Evolutionary conservation across 2,888 invertebrate genomes (phyloP).

Genomic region (Trypoxylon attenuatum): DNA sequence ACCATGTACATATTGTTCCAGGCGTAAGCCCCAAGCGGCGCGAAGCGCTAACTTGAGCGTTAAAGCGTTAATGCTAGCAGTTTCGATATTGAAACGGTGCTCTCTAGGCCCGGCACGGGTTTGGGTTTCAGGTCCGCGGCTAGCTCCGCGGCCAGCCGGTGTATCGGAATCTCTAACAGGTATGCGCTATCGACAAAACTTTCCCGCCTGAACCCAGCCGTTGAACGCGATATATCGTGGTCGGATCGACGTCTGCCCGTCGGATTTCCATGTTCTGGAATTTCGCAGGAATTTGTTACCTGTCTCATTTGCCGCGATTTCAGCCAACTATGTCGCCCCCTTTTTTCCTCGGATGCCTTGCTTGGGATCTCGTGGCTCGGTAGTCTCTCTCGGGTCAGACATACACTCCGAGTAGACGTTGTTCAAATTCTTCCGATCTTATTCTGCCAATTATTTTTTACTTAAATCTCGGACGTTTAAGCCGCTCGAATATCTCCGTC

Average conservation of each 20-base stretch:
- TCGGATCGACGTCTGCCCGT: conserved; percentile 44
- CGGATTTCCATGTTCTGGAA: conserved; percentile 50
- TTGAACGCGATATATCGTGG: conserved; percentile 48
- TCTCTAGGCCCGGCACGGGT: too few relatives aligned
- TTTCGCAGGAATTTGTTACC: conserved; percentile 50
- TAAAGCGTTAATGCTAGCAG: conserved; percentile 42
- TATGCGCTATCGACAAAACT: conserved; percentile 51
- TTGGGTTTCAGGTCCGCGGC: conserved; percentile 29
- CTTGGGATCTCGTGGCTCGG: too few relatives aligned
- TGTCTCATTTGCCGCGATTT: conserved; percentile 48
- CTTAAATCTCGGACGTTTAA: too few relatives aligned
- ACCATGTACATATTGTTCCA: too few relatives aligned
- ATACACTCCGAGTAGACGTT: too few relatives aligned
- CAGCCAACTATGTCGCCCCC: conserved; percentile 2
- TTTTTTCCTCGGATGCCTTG: background rate
- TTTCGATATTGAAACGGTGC: conserved; percentile 50
- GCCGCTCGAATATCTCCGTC: too few relatives aligned
- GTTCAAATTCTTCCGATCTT: too few relatives aligned
- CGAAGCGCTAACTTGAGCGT: conserved; percentile 28
- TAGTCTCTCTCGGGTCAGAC: too few relatives aligned
- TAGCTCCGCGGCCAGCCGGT: background rate
- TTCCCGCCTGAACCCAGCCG: conserved; percentile 30
- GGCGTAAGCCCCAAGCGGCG: too few relatives aligned
- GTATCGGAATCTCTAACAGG: conserved; percentile 52
- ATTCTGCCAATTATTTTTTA: too few relatives aligned